Evolutionary conservation across 2,797 vertebrate species (phyloP).

Genomic region (Salarias fasciatus): DNA sequence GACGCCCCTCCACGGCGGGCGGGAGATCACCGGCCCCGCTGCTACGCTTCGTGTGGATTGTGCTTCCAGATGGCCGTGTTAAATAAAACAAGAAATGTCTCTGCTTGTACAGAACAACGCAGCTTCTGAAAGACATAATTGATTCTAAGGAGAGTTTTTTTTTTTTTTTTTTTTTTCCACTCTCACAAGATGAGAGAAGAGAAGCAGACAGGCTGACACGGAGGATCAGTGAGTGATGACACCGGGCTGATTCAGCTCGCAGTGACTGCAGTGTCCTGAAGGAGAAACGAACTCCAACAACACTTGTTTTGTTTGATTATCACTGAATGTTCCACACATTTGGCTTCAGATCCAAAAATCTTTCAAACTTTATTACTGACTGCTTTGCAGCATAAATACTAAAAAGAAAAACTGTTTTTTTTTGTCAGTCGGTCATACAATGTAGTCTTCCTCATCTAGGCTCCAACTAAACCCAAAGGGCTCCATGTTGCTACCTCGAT

Average conservation of each 20-base stretch:
- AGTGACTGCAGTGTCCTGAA: no score
- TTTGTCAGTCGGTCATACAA: no score
- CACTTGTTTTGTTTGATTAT: background rate
- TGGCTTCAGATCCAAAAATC: no score
- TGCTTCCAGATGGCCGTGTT: constrained; percentile 18
- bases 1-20: background rate
- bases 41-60: constrained; percentile 11
- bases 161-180: background rate
- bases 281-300: background rate
- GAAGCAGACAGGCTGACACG: constrained; percentile 7
- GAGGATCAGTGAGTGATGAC: constrained; percentile 34
- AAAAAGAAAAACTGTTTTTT: no score
- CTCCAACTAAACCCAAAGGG: no score
- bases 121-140: constrained; percentile 19
- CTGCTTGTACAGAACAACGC: constrained; percentile 16
- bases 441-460: no score
- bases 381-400: no score
- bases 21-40: constrained; percentile 1
- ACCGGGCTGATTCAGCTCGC: constrained; percentile 23
- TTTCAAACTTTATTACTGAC: no score
- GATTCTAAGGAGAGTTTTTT: constrained; percentile 2
- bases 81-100: constrained; percentile 41
- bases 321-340: background rate
- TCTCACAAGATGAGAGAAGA: constrained; percentile 12
- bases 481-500: no score